Base-by-base conservation (phyloP, 2,113 vertebrate species). In the Albula goreensis region DNA sequence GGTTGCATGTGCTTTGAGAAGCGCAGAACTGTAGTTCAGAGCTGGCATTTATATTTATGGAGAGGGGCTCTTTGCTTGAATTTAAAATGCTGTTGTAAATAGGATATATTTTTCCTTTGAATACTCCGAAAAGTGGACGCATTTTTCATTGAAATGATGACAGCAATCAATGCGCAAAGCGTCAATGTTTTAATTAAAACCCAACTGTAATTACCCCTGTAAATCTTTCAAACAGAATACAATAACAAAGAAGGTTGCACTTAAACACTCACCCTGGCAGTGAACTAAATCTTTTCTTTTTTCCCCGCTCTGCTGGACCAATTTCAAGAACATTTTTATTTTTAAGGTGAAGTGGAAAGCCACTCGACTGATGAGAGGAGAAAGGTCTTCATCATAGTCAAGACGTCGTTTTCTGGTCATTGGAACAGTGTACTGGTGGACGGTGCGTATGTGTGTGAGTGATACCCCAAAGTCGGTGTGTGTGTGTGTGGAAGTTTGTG, bases 121-220 rank as follows among this genome's bases (percentile, higher is more conserved):
- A 4, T 85, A 22, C 17, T 56, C 25, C 15, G 22, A 41, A 78
- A 85, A 19, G 3, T 19, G 78, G 50, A 41, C 3, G 22, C 79
- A 48, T 83, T 70, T 70, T 81, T n/a, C 85, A 80, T n/a, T 66
- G 53, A 52, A 85, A 81, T 63, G 78, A 85, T 66, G n/a, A 50
- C 56, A 49, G 85, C 50, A 81, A 80, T 80, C 56, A 80, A 57
- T 50, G 10, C 56, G 50, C 57, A 85, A 80, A 85, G 52, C 57
- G 56, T 80, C 85, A 50, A 63, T 80, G 85, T 85, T 85, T 85
- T 85, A 85, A 80, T 85, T 85, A 81, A 80, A 57, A 41, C 41
- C 77, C 84, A 50, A 52, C 78, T 85, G 84, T 50, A 85, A 85
- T 85, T 50, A 80, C 78, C 11, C 79, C 78, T 50, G 52, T 81